Base-by-base conservation (phyloP, 1,140 invertebrate genomes). In the Caerostris darwini region DNA sequence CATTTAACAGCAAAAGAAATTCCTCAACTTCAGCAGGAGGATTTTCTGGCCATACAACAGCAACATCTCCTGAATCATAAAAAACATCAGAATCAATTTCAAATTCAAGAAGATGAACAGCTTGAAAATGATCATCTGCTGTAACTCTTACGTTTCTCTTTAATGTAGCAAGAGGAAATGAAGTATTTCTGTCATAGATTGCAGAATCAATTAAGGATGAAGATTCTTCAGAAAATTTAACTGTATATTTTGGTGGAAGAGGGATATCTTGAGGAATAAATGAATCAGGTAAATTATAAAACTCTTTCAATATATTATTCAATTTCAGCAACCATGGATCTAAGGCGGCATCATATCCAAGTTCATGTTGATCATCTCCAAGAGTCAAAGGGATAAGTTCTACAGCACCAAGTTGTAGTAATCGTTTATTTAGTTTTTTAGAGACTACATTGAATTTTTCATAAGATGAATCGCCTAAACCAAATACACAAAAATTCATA, bases 381-480 rank as follows among this genome's bases (percentile, higher is more conserved):
- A 99, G 96, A 1, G 97, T 98, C 95, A 97, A 94, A 57, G 97
- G 96, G 58, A 97, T 87, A 12, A 99, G 94, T 34, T 97, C 95
- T 34, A 95, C 96, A 3, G 97, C 99, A 6, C 99, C 98, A 61
- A 99, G 96, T 95, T 99, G 98, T 14, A 97, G 90, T 57, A 99
- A 95, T 85, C 98, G 96, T 96, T 97, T 98, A 95, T 98, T 97
- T 7, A 99, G 96, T 95, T 98, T 99, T 96, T 99, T 99, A 2
- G 97, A 98, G 17, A 98, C 98, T 96, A 98, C 99, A 97, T 99
- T 99, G 95, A 98, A 99, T 96, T 99, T 99, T 57, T 97, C 96
- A 96, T 99, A 99, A 7, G 98, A 99, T 5, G 99, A 99, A 96
- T 99, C 99, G 0, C 99, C 99, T 1, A 99, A 96, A 7, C 98